Base-by-base conservation (phyloP, 1,140 invertebrate genomes). In the Papilio xuthus region DNA sequence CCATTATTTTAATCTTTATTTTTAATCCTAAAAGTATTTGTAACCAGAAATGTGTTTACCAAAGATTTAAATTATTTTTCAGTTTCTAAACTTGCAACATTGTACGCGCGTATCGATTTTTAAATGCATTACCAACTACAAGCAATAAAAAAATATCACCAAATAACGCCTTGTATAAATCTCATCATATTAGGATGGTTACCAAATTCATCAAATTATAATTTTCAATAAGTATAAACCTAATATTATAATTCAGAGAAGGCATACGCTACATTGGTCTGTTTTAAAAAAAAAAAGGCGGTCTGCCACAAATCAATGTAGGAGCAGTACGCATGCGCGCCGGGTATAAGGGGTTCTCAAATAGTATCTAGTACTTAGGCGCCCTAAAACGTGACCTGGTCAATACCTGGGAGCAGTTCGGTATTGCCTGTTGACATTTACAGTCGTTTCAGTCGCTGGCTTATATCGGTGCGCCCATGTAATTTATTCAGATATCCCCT, bases 301-400 rank as follows among this genome's bases (percentile, higher is more conserved):
- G 26, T 67, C 60, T 32, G 60, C 60, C 26, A 67, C 60, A 67
- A 67, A 67, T 67, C 60, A 67, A 67, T 67, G 60, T 7, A 28
- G 60, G 23, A 7, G 12, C 60, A 26, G 23, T 9, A 67, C 60
- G 60, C 60, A 67, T 67, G 60, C 60, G 60, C 60, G 1, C 26
- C 3, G 23, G 15, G 10, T 15, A 28, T 13, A 32, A 15, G 60
- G 60, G 60, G 60, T 67, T 67, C 60, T 67, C 60, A 32, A 67
- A 67, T 23, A 18, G 60, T 23, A 67, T 28, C 60, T 67, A 67
- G 26, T 32, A 67, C 60, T 67, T 67, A 67, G 60, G 26, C 60
- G 60, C 60, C 26, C 60, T 67, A 67, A 32, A 67, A 67, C 60
- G 60, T 67, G 60, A 67, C 60, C 60, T 63, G 60, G 60, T 63